Conservation (phyloP, 2,797 vertebrate genomes). For the Acanthis flammea region DNA sequence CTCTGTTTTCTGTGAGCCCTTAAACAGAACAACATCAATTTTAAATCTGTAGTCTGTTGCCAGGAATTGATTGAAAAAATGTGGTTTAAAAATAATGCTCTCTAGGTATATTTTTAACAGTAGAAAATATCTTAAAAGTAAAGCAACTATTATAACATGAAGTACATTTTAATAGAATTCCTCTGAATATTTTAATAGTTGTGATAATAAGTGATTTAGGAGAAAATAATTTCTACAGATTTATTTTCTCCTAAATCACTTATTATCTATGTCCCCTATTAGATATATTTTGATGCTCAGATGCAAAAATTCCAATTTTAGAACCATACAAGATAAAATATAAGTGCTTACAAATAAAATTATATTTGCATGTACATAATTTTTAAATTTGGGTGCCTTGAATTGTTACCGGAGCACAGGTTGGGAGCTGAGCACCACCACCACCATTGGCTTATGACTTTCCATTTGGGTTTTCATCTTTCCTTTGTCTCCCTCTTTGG, state of each 20-base stretch:
- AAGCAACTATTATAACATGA: background rate
- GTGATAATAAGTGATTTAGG: too few relatives aligned
- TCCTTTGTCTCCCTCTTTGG: background rate
- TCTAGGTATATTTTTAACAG: conserved; percentile 51
- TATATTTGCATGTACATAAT: background rate
- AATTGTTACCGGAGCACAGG: background rate
- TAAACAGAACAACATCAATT: conserved; percentile 60
- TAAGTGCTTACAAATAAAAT: background rate
- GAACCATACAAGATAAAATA: background rate
- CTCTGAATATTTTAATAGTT: background rate
- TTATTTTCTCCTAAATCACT: too few relatives aligned
- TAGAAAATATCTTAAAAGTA: conserved; percentile 6
- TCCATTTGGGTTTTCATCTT: background rate
- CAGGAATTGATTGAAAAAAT: conserved; percentile 71
- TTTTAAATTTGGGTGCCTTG: background rate
- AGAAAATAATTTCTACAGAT: too few relatives aligned
- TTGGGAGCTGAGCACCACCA: background rate
- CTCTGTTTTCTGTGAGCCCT: conserved; percentile 52
- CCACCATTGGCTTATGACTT: background rate
- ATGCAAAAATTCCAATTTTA: background rate
- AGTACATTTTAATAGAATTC: background rate
- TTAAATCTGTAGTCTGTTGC: conserved; percentile 54
- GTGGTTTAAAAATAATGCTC: conserved; percentile 33
- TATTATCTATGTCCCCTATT: background rate
- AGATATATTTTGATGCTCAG: background rate